phyloP scores from a whole-genome alignment of 64 coral and sea anemone genomes.

The Stylophora pistillata region DNA sequence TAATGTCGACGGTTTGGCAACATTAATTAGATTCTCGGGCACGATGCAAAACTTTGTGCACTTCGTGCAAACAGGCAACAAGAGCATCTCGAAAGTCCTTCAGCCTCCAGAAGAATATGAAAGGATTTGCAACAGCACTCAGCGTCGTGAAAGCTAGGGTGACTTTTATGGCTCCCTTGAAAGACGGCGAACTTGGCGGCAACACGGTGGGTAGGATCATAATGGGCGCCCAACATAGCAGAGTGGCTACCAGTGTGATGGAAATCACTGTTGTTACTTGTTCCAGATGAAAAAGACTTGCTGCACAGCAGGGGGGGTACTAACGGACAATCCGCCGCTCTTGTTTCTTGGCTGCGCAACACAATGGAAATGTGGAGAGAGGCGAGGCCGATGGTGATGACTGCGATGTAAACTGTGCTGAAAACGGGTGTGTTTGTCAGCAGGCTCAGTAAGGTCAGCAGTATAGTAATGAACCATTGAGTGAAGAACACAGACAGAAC shows the following conservation, averaged over 20 bases:
- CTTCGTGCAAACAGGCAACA: background rate
- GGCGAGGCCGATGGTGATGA: background rate
- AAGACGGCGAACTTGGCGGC: background rate
- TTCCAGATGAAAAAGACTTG: background rate
- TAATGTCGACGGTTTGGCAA: too few relatives aligned
- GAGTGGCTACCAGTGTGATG: background rate
- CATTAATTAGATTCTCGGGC: background rate
- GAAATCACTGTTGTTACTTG: background rate
- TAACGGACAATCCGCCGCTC: background rate
- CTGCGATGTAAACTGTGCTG: background rate
- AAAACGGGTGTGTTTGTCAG: background rate
- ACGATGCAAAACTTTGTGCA: background rate
- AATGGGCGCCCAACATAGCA: background rate
- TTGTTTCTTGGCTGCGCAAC: background rate
- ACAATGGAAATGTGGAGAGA: background rate
- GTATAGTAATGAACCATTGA: background rate
- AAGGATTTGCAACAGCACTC: background rate
- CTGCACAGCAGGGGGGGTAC: background rate
- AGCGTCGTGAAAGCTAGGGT: background rate
- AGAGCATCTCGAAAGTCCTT: background rate
- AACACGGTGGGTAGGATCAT: background rate
- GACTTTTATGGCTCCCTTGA: background rate
- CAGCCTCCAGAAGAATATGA: conserved; percentile 6
- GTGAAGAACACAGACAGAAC: background rate
- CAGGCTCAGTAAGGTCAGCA: too few relatives aligned